Base-by-base conservation (phyloP, 2,888 invertebrate species). In the Dryomyza anilis region DNA sequence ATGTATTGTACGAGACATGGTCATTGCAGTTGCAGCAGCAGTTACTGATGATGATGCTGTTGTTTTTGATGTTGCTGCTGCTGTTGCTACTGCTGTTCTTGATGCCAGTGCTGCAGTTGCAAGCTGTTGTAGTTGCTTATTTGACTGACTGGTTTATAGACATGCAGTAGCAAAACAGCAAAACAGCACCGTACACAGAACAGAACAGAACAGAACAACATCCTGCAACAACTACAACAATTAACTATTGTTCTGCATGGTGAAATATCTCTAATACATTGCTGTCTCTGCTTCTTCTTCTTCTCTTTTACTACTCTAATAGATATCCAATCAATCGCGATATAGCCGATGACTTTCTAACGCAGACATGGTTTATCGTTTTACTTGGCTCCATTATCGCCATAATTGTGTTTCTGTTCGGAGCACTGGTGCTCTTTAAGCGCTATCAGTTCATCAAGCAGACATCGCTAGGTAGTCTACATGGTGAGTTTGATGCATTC, bases 311-410 rank as follows among this genome's bases (percentile, higher is more conserved):
- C 16, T 48, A 29, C 16, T 27, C 58, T 46, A 43, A 30, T 84
- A 87, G 79, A 72, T 84, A 87, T 80, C 87, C 86, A 75, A 82
- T 83, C 75, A 82, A 81, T 80, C 83, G 82, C 73, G 82, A 82
- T 82, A 80, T 84, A 76, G 87, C 89, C 70, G 89, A 90, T 76
- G 91, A 91, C 83, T 90, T 92, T 79, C 87, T 92, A 77, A 91
- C 91, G 74, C 93, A 94, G 86, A 91, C 93, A 67, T 95, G 94
- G 94, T 94, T 95, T 85, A 92, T 95, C 84, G 91, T 93, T 73
- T 86, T 93, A 74, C 87, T 95, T 73, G 93, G 93, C 76, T 92
- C 93, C 75, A 90, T 94, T 84, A 89, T 94, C 70, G 89, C 93
- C 80, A 89, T 94, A 72, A 91, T 94, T 86, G 87, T 94, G 72